These are phyloP conservation scores for Exocentrus adspersus DNA, from an alignment of 2,888 invertebrate genomes.

Conservation along the genomic window DNA sequence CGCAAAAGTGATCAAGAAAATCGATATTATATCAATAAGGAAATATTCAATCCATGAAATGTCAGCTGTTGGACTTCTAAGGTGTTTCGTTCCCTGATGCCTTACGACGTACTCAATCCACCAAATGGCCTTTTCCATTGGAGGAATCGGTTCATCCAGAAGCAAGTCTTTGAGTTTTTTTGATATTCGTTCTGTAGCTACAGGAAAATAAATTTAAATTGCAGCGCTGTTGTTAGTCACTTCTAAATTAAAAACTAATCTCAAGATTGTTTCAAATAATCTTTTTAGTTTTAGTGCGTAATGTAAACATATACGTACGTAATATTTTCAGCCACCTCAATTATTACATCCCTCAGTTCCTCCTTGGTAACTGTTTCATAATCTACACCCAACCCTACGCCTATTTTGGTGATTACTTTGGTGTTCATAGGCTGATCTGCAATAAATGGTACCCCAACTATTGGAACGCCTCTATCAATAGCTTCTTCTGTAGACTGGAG, in stretches of 20 bases:
- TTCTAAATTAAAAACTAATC: no score
- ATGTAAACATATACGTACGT: slow-evolving; percentile 48
- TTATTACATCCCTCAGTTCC: slow-evolving; percentile 44
- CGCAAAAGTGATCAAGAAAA: slow-evolving; percentile 16
- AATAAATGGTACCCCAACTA: slow-evolving; percentile 54
- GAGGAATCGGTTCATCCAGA: slow-evolving; percentile 47
- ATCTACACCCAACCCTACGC: slow-evolving; percentile 47
- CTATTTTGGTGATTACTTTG: slow-evolving; percentile 42
- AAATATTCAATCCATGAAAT: slow-evolving; percentile 62
- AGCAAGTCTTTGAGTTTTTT: slow-evolving; percentile 37
- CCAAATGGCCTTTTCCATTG: slow-evolving; percentile 51
- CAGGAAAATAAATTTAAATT: no score
- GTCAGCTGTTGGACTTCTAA: slow-evolving; percentile 64
- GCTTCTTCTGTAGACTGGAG: slow-evolving; percentile 55
- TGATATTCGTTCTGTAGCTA: slow-evolving; percentile 46
- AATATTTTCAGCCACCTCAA: slow-evolving; percentile 49
- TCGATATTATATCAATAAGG: slow-evolving; percentile 59
- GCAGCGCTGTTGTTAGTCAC: no score
- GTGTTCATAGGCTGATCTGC: slow-evolving; percentile 54
- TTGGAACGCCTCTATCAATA: slow-evolving; percentile 49
- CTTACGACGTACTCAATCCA: slow-evolving; percentile 53
- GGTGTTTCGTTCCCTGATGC: slow-evolving; percentile 61
- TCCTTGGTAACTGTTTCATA: slow-evolving; percentile 48
- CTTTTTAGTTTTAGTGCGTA: no score
- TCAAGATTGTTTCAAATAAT: no score